A percentile compares a stretch with the other conserved stretches of the same genome.
Evolutionary conservation across 2,797 vertebrate species (phyloP).

Genomic region (Morelia viridis): DNA sequence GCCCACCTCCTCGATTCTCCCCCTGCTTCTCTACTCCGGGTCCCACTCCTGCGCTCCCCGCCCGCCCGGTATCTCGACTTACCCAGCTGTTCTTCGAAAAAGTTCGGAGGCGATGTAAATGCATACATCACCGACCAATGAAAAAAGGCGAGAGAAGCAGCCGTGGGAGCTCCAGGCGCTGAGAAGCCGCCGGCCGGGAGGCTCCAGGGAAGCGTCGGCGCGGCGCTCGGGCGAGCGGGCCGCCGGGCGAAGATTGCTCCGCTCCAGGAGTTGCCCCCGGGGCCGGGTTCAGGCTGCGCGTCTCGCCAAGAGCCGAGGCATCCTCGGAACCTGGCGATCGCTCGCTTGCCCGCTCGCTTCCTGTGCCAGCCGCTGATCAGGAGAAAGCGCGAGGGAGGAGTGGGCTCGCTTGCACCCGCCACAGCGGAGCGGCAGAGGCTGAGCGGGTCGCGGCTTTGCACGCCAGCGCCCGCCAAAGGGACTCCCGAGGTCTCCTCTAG

Average conservation of each 20-base stretch:
- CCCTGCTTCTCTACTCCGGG: not conserved
- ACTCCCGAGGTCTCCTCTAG: not conserved
- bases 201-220: not conserved
- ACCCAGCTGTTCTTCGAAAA: constrained; percentile 58
- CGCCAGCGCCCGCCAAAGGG: not conserved
- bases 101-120: constrained; percentile 56
- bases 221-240: not conserved
- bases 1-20: not conserved
- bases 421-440: not conserved
- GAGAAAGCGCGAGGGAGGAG: constrained; percentile 2
- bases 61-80: constrained; percentile 49
- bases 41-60: not conserved
- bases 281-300: not conserved
- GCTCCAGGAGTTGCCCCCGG: not conserved
- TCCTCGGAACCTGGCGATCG: constrained; percentile 22
- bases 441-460: not conserved
- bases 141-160: not conserved
- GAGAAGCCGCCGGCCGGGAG: not conserved
- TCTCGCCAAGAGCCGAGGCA: constrained; percentile 10
- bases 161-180: not conserved
- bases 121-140: constrained; percentile 54
- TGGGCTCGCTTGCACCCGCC: not conserved
- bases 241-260: not conserved
- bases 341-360: constrained; percentile 16
- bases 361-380: not conserved